These are phyloP conservation scores for Aviceda subcristata DNA, from an alignment of 2,113 vertebrate species.

Conservation along the genomic window DNA sequence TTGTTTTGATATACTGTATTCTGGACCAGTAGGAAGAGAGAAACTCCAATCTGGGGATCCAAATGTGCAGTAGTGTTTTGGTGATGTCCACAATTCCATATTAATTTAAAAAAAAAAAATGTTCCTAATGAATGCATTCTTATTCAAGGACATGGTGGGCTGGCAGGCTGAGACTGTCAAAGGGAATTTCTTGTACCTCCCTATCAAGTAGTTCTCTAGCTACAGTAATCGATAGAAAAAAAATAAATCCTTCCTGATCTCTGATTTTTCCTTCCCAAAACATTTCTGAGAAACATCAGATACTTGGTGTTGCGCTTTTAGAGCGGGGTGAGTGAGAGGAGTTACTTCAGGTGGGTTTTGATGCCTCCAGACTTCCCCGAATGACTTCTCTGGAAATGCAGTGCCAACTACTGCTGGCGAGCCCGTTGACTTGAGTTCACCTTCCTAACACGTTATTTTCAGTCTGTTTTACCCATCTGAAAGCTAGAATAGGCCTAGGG, in stretches of 20 bases:
- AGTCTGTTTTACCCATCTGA: neutral
- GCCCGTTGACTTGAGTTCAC: neutral
- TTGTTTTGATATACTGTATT: neutral
- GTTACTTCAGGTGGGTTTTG: neutral
- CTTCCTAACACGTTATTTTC: neutral
- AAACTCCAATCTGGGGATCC: neutral
- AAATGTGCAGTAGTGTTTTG: neutral
- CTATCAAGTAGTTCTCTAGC: neutral
- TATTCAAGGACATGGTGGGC: neutral
- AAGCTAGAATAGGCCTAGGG: neutral
- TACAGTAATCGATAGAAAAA: neutral
- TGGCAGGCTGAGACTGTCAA: neutral
- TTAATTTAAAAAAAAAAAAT: neutral
- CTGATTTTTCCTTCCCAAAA: neutral
- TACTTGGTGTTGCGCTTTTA: neutral
- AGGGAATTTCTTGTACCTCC: neutral
- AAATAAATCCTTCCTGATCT: neutral
- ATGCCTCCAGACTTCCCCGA: neutral
- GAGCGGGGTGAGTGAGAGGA: neutral
- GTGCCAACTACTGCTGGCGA: neutral
- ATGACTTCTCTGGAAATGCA: neutral
- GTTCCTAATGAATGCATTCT: neutral
- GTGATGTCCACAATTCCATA: neutral
- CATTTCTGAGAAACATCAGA: neutral
- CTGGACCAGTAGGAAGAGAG: neutral